Evolutionary conservation across 1,140 invertebrate genomes (phyloP).

Genomic region (Wiebesia pumilae): DNA sequence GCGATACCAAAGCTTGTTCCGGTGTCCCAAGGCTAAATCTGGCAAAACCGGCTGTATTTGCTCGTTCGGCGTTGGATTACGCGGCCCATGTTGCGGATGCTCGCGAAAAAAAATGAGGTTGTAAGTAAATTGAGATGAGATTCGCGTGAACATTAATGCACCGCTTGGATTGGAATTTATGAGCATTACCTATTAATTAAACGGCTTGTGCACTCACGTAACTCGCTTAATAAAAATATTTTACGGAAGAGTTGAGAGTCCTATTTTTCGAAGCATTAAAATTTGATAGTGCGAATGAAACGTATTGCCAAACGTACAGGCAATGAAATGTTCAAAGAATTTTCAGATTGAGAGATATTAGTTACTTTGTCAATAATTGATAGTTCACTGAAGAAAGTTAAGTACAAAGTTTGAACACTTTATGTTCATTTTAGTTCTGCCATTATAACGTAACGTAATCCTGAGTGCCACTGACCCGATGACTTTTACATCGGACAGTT

Average conservation of each 20-base stretch:
- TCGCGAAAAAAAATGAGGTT: not conserved
- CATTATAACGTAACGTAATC: not conserved
- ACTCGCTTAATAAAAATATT: not conserved
- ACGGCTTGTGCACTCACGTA: not conserved
- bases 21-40: constrained; percentile 11
- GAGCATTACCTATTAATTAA: not conserved
- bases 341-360: too few relatives aligned
- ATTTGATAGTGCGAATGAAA: not conserved
- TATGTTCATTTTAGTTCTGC: not conserved
- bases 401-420: not conserved
- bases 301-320: not conserved
- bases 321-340: not conserved
- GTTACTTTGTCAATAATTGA: too few relatives aligned
- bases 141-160: not conserved
- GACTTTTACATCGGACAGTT: not conserved
- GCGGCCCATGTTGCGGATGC: not conserved
- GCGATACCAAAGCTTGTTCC: not conserved
- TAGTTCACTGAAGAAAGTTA: not conserved
- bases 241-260: not conserved
- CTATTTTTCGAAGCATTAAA: not conserved
- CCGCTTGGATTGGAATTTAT: not conserved
- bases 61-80: not conserved
- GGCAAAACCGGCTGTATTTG: not conserved
- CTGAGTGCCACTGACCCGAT: not conserved
- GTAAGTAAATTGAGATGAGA: not conserved